Evolutionary conservation across 2,797 vertebrate species (phyloP).

Genomic region (Coluber constrictor): DNA sequence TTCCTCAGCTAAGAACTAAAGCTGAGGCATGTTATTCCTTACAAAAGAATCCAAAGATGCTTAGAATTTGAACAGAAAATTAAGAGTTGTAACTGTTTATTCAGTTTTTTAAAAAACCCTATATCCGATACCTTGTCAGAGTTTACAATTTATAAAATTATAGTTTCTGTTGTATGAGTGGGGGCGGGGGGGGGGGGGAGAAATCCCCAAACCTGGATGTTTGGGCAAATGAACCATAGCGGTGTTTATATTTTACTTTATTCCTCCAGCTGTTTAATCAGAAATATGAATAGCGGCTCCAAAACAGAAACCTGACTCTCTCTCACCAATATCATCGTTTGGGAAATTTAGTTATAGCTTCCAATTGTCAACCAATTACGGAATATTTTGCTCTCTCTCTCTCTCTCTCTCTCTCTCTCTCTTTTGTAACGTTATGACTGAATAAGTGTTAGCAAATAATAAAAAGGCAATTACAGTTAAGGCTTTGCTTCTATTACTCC

Average conservation of each 20-base stretch:
- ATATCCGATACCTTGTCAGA: conserved; percentile 48
- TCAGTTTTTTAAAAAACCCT: conserved; percentile 54
- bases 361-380: conserved; percentile 99
- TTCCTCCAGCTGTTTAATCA: conserved; percentile 98
- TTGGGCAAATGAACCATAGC: conserved; percentile 89
- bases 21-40: background rate
- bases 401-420: conserved; percentile 55
- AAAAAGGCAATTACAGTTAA: conserved; percentile 98
- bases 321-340: conserved; percentile 89
- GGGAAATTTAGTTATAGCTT: conserved; percentile 88
- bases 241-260: conserved; percentile 95
- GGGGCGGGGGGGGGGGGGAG: conserved; percentile 67
- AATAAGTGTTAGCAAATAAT: conserved; percentile 99
- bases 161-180: conserved; percentile 76
- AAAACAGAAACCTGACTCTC: conserved; percentile 68
- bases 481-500: conserved; percentile 97
- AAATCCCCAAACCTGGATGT: conserved; percentile 60
- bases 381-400: conserved; percentile 76
- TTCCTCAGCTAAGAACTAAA: background rate
- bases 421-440: conserved; percentile 85
- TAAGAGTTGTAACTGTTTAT: conserved; percentile 52
- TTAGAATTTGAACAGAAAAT: background rate
- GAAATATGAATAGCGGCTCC: conserved; percentile 78
- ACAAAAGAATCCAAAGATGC: background rate
- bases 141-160: conserved; percentile 58